phyloP scores from a whole-genome alignment of 2,888 invertebrate species.

The Salpingus planirostris region DNA sequence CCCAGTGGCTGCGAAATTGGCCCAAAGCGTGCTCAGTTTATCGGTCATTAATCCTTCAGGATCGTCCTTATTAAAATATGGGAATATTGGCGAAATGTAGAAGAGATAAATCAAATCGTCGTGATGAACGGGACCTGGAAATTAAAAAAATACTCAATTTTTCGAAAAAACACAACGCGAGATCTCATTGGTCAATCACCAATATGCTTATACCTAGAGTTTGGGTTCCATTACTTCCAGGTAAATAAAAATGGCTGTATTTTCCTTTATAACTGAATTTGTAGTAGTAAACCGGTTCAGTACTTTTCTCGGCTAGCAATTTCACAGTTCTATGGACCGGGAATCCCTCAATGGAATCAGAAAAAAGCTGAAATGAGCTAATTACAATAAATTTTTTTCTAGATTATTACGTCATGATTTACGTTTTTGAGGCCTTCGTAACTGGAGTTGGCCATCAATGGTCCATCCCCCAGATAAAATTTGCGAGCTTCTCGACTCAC shows the following conservation, averaged over 20 bases:
- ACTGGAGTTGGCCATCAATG: constrained; percentile 38
- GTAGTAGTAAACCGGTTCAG: constrained; percentile 52
- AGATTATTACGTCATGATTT: constrained; percentile 5
- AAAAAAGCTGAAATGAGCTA: constrained; percentile 43
- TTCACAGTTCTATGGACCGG: constrained; percentile 52
- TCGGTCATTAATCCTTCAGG: constrained; percentile 37
- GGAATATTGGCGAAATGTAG: constrained; percentile 24
- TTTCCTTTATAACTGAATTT: constrained; percentile 53
- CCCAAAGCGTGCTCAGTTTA: constrained; percentile 37
- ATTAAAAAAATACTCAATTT: constrained; percentile 1
- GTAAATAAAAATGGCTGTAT: constrained; percentile 49
- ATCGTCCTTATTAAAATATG: constrained; percentile 29
- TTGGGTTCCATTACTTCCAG: constrained; percentile 22
- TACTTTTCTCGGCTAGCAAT: constrained; percentile 48
- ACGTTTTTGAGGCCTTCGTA: constrained; percentile 41
- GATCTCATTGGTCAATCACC: too few relatives aligned
- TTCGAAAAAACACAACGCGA: neutral
- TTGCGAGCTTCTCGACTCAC: constrained; percentile 46
- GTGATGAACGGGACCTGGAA: constrained; percentile 37
- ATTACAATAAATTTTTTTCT: constrained; percentile 5
- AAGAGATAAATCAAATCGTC: constrained; percentile 46
- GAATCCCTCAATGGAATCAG: constrained; percentile 52
- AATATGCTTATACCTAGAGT: constrained; percentile 1
- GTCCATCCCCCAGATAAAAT: constrained; percentile 43
- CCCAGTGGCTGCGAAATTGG: constrained; percentile 38